These are phyloP conservation scores for Lordiphosa collinella DNA, from an alignment of 1,140 invertebrate genomes.

Conservation along the genomic window DNA sequence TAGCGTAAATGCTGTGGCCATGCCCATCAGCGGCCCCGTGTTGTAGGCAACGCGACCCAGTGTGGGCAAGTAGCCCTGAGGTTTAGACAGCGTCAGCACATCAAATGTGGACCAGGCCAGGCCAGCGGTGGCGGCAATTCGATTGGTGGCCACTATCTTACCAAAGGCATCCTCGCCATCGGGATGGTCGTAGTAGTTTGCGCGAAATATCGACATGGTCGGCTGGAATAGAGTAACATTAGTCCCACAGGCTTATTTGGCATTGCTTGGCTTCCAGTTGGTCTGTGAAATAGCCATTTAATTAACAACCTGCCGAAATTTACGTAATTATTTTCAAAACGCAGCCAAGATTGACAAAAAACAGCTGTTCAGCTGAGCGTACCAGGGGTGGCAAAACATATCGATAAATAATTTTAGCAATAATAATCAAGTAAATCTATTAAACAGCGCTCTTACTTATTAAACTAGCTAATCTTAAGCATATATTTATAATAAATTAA, in stretches of 20 bases:
- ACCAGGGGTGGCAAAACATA: neutral
- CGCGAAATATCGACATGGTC: constrained; percentile 68
- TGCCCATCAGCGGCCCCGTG: constrained; percentile 82
- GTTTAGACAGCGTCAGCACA: constrained; percentile 82
- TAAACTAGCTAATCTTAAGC: too few relatives aligned
- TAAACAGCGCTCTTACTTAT: too few relatives aligned
- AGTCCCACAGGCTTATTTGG: neutral
- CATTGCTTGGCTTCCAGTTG: neutral
- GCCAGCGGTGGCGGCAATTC: constrained; percentile 81
- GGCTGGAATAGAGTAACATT: constrained; percentile 27
- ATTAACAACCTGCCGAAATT: constrained; percentile 72
- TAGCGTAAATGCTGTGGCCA: constrained; percentile 84
- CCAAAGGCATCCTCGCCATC: constrained; percentile 85
- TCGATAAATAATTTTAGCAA: too few relatives aligned
- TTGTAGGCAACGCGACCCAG: constrained; percentile 81
- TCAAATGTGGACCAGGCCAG: constrained; percentile 81
- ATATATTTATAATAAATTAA: too few relatives aligned
- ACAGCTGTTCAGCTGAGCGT: constrained; percentile 38
- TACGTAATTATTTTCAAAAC: constrained; percentile 62
- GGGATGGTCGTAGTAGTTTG: constrained; percentile 85
- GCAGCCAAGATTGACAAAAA: constrained; percentile 31
- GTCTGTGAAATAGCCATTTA: constrained; percentile 17
- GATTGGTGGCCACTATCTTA: constrained; percentile 83
- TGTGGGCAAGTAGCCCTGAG: constrained; percentile 81
- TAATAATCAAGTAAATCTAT: too few relatives aligned